Percentiles rank a stretch among this genome's conserved stretches.
Conservation (phyloP, 2,113 vertebrate species). For the Crotalus viridis region DNA sequence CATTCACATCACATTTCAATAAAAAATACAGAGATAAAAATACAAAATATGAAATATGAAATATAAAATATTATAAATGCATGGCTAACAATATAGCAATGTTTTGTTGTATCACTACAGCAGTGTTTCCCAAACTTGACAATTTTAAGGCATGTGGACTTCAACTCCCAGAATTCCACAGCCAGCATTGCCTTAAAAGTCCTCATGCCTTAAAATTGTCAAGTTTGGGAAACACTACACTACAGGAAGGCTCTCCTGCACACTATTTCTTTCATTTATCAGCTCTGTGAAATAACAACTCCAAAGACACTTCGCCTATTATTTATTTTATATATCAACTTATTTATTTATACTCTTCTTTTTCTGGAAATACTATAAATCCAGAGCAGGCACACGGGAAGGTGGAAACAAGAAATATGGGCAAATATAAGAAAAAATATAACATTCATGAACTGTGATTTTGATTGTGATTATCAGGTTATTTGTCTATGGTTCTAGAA, state of each 20-base stretch:
- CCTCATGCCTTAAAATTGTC: too few species aligned
- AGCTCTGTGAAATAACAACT: background rate
- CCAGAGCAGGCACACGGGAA: background rate
- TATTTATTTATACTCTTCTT: background rate
- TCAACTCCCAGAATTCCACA: too few species aligned
- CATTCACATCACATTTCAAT: background rate
- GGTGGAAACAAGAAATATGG: background rate
- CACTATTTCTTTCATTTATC: background rate
- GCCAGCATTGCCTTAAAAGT: too few species aligned
- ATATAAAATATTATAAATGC: background rate
- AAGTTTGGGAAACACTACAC: background rate
- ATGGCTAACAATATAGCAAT: background rate
- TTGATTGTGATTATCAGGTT: background rate
- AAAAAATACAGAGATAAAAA: background rate
- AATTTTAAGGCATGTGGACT: too few species aligned
- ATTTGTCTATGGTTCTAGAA: background rate
- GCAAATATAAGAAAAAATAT: background rate
- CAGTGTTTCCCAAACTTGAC: too few species aligned
- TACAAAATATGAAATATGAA: background rate
- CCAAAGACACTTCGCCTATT: background rate
- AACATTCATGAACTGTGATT: background rate
- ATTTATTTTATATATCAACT: background rate
- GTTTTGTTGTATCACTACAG: background rate
- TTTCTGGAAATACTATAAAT: background rate
- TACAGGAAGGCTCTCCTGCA: background rate